Evolutionary conservation across 2,797 vertebrate genomes (phyloP).

Genomic region (Ctenosaura bakeri): DNA sequence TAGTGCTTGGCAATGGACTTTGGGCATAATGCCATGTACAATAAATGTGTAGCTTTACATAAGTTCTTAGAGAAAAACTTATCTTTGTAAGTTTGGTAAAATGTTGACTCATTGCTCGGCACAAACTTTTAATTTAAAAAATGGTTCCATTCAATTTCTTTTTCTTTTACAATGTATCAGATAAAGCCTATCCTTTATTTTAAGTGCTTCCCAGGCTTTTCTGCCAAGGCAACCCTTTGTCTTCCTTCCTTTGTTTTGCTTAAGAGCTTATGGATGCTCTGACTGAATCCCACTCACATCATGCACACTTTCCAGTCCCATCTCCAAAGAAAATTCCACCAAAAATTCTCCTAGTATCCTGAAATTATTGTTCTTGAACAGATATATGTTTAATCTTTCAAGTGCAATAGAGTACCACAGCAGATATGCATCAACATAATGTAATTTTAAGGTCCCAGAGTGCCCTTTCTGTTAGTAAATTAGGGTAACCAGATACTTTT

Average conservation of each 20-base stretch:
- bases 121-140: conserved; percentile 22
- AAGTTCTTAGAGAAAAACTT: conserved; percentile 24
- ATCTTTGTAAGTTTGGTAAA: conserved; percentile 28
- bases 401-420: not conserved
- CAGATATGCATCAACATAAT: not conserved
- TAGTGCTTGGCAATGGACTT: conserved; percentile 35
- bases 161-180: conserved; percentile 8
- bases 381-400: not conserved
- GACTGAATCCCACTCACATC: not conserved
- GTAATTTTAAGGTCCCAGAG: not conserved
- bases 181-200: conserved; percentile 4
- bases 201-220: not conserved
- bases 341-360: not conserved
- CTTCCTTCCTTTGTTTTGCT: not conserved
- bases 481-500: not conserved
- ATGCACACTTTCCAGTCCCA: not conserved
- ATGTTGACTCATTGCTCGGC: conserved; percentile 27
- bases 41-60: conserved; percentile 40
- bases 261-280: not conserved
- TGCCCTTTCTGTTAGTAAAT: not conserved
- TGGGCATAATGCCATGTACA: conserved; percentile 36
- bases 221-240: not conserved
- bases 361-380: not conserved
- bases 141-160: conserved; percentile 11
- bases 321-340: not conserved